Evolutionary conservation across 2,797 vertebrate genomes (phyloP).

Genomic region (Galagoides demidoff): DNA sequence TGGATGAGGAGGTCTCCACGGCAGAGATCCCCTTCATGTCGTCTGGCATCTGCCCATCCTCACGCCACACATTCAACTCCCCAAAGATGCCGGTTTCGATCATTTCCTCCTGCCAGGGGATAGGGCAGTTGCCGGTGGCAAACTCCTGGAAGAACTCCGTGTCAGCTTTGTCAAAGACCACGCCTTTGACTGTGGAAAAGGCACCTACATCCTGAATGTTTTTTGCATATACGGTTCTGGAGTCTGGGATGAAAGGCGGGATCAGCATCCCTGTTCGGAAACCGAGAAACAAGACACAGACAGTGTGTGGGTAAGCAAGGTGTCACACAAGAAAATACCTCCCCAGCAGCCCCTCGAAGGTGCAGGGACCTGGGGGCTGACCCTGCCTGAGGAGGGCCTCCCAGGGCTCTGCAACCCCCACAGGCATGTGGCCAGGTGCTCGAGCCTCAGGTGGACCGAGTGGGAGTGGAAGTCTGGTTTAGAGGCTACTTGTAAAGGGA

Average conservation of each 20-base stretch:
- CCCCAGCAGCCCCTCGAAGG: neutral
- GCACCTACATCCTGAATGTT: slow-evolving; percentile 92
- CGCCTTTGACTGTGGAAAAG: slow-evolving; percentile 93
- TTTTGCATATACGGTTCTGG: slow-evolving; percentile 94
- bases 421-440: neutral
- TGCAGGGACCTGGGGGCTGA: neutral
- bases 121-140: slow-evolving; percentile 91
- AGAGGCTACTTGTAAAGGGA: neutral
- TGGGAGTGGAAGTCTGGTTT: neutral
- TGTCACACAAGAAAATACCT: too few relatives aligned
- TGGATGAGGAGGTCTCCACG: slow-evolving; percentile 86
- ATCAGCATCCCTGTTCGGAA: slow-evolving; percentile 89
- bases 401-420: too few relatives aligned
- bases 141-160: slow-evolving; percentile 92
- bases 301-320: too few relatives aligned
- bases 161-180: slow-evolving; percentile 89
- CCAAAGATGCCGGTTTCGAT: slow-evolving; percentile 93
- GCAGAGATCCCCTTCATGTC: slow-evolving; percentile 90
- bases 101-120: slow-evolving; percentile 97
- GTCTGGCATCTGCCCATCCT: slow-evolving; percentile 87
- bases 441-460: neutral
- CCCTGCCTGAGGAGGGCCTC: neutral
- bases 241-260: slow-evolving; percentile 92
- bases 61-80: slow-evolving; percentile 92
- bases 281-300: neutral